These are phyloP conservation scores for Oncorhynchus masou DNA, from an alignment of 2,113 vertebrate genomes.

Conservation along the genomic window DNA sequence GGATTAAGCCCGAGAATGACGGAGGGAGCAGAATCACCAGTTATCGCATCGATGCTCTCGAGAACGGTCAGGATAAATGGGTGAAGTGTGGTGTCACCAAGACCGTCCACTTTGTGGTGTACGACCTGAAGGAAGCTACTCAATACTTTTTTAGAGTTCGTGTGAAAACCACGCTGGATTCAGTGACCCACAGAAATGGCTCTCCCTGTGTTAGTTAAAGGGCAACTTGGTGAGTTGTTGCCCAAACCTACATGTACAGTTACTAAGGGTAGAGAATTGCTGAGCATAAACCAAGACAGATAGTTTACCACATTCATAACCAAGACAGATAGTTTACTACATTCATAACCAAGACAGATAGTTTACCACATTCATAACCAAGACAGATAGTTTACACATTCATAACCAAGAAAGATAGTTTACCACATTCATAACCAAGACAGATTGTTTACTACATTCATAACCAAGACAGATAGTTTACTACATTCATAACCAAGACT, in stretches of 20 bases:
- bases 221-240: conserved; percentile 69
- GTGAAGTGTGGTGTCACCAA: conserved; percentile 90
- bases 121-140: conserved; percentile 85
- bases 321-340: no score
- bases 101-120: conserved; percentile 82
- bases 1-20: conserved; percentile 94
- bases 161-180: conserved; percentile 93
- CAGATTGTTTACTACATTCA: no score
- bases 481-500: no score
- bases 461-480: no score
- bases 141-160: conserved; percentile 96
- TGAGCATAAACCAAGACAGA: no score
- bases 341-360: no score
- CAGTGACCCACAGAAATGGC: conserved; percentile 91
- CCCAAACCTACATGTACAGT: neutral
- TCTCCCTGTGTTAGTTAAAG: conserved; percentile 87
- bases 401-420: no score
- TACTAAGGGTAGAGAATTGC: no score
- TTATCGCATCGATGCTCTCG: conserved; percentile 88
- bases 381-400: no score
- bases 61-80: conserved; percentile 97
- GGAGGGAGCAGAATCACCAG: conserved; percentile 91
- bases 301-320: no score
- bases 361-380: no score
- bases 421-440: no score